A percentile compares a stretch with the other conserved stretches of the same genome.
These are phyloP conservation scores for Crocodylus rhombifer DNA, from an alignment of 2,797 vertebrate species.

Conservation along the genomic window DNA sequence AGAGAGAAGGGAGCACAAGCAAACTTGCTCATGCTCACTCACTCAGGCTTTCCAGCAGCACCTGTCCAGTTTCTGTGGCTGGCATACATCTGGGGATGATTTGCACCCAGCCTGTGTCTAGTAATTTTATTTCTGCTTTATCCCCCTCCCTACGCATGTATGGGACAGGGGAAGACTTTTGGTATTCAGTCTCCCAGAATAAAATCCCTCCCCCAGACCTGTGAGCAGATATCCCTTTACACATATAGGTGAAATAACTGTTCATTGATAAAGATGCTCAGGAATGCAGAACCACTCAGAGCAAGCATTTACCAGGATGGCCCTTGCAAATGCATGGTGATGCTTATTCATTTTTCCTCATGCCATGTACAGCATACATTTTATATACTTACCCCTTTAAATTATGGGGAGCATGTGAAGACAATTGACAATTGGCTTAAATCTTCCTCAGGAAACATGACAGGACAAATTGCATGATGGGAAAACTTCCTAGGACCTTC, in stretches of 20 bases:
- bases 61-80: no score
- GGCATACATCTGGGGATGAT: no score
- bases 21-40: rapidly evolving
- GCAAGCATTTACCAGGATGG: background rate
- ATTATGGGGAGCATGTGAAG: background rate
- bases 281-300: background rate
- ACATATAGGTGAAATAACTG: background rate
- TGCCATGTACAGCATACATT: background rate
- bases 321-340: background rate
- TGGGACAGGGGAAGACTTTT: background rate
- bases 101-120: background rate
- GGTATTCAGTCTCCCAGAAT: rapidly evolving
- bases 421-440: background rate
- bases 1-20: rapidly evolving
- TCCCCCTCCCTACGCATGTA: background rate
- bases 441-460: background rate
- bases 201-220: background rate
- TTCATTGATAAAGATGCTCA: background rate
- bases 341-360: background rate
- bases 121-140: background rate
- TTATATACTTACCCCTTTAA: background rate
- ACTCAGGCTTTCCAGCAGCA: background rate
- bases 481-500: background rate
- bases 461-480: background rate
- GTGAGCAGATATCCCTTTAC: background rate